Evolutionary conservation across 1,140 invertebrate species (phyloP), one percentile per base, ranked within the genome.

Genomic region (Drosophila pectinifera): DNA sequence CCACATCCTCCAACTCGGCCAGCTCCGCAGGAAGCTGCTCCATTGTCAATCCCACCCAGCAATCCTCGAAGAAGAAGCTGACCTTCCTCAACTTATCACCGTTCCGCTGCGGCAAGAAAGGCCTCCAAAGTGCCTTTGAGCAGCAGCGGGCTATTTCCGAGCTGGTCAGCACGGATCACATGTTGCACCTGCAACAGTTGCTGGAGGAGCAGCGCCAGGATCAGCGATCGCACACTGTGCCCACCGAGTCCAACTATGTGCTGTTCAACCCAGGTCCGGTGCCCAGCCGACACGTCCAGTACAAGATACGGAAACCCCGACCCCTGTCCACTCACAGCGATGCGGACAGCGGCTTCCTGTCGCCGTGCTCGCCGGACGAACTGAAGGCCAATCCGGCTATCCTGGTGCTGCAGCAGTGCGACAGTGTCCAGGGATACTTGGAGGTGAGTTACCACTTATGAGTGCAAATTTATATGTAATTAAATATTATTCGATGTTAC

Each of bases 311-410:
- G 2, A 91, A 91, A 16, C 73, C 91, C 0, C 61, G 92, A 5
- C 92, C 92, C 3, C 48, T 91, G 0, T 92, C 92, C 4, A 90
- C 88, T 1, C 90, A 92, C 63, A 92, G 92, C 49, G 92, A 92
- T 80, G 92, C 92, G 10, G 92, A 92, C 61, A 92, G 92, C 55
- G 92, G 92, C 10, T 92, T 92, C 26, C 56, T 92, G 6, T 92
- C 91, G 61, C 92, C 92, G 8, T 91, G 82, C 28, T 92, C 92
- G 0, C 92, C 92, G 0, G 91, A 92, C 13, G 91, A 92, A 18
- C 39, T 91, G 38, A 89, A 69, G 26, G 74, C 72, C 10, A 91
- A 92, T 79, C 78, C 92, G 18, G 78, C 90, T 16, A 89, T 92
- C n/a, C 45, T 92, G 39, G 91, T 92, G 57, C 73, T 92, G 14